Percentiles rank a stretch among this genome's conserved stretches.
Conservation (phyloP, 2,888 invertebrate genomes). For the Tiliacea citrago region DNA sequence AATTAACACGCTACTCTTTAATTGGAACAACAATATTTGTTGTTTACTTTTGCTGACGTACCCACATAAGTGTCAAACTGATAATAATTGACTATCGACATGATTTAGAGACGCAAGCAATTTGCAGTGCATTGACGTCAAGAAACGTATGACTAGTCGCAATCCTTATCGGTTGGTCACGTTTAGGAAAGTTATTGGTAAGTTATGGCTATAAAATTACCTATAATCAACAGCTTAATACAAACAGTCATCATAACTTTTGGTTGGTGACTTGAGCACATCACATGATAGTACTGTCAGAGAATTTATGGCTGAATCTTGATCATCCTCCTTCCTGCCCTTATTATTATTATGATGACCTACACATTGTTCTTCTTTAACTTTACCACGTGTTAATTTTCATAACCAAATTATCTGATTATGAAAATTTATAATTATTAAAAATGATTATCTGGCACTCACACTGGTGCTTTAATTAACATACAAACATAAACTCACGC, state of each 20-base stretch:
- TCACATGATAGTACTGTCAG: neutral
- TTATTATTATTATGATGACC: too few species aligned
- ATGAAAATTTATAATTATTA: too few species aligned
- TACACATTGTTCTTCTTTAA: neutral
- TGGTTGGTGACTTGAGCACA: neutral
- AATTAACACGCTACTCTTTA: conserved; percentile 7
- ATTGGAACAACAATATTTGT: conserved; percentile 5
- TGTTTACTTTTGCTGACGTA: conserved; percentile 20
- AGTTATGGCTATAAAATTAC: neutral
- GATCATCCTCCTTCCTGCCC: too few species aligned
- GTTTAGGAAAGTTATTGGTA: neutral
- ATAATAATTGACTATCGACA: conserved; percentile 8
- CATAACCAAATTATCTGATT: neutral
- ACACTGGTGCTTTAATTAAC: neutral
- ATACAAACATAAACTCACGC: too few species aligned
- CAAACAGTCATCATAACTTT: neutral
- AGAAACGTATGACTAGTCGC: neutral
- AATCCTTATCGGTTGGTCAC: conserved; percentile 25
- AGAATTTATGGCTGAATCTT: neutral
- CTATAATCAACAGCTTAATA: neutral
- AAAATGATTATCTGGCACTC: too few species aligned
- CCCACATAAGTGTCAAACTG: conserved; percentile 22
- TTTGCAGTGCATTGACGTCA: conserved; percentile 29
- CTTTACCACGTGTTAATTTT: neutral
- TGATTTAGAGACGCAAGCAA: conserved; percentile 6